Percentiles rank a stretch among this genome's conserved stretches.
These are phyloP conservation scores for Cyclopterus lumpus DNA, from an alignment of 2,797 vertebrate genomes.

Conservation along the genomic window DNA sequence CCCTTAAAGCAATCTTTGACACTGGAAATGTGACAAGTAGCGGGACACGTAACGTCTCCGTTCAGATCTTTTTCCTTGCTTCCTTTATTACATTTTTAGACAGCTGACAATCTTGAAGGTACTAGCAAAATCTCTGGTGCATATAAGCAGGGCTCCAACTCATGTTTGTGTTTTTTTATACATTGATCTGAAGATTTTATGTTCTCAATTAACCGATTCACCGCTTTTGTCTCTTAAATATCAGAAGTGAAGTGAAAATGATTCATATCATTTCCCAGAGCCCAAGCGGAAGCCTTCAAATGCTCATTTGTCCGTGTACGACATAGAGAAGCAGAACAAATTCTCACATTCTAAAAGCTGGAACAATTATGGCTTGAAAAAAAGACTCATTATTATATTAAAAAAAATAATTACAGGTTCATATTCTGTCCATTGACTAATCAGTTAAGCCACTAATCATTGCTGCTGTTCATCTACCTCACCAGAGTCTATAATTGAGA, in stretches of 20 bases:
- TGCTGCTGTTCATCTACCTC: not conserved
- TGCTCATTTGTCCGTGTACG: not conserved
- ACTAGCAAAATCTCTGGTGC: not conserved
- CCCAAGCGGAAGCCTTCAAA: not conserved
- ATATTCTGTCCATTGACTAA: not conserved
- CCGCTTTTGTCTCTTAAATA: not conserved
- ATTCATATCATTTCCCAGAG: not conserved
- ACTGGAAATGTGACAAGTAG: constrained; percentile 13
- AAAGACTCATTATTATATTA: not conserved
- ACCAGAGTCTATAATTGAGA: not conserved
- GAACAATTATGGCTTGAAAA: not conserved
- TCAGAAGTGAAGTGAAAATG: not conserved
- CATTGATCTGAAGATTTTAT: not conserved
- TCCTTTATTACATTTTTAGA: no score
- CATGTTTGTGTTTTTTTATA: not conserved
- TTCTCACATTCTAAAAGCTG: not conserved
- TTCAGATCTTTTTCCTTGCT: not conserved
- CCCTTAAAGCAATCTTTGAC: constrained; percentile 15
- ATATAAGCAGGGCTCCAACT: not conserved
- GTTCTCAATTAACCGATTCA: not conserved
- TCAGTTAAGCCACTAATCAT: not conserved
- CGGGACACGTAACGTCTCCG: not conserved
- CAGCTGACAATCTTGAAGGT: not conserved
- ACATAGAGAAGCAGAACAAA: not conserved
- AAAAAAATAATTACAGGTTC: not conserved